Evolutionary conservation across 2,113 vertebrate genomes (phyloP).

Genomic region (Carassius gibelio): DNA sequence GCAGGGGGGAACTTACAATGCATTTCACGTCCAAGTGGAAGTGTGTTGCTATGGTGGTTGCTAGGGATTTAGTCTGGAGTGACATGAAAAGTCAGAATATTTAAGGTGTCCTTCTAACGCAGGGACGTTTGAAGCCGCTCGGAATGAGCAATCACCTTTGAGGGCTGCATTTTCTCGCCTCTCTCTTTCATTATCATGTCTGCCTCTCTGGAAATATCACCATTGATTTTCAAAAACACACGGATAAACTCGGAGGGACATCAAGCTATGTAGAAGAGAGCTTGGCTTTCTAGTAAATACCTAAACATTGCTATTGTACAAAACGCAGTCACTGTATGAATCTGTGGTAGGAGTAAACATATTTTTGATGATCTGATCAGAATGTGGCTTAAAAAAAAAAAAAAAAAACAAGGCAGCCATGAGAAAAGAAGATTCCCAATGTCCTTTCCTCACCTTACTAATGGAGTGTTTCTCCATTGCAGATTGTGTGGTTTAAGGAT

Average conservation of each 20-base stretch:
- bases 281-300: background rate
- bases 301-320: background rate
- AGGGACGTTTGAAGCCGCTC: conserved; percentile 67
- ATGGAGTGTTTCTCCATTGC: conserved; percentile 24
- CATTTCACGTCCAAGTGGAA: conserved; percentile 76
- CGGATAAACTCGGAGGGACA: conserved; percentile 47
- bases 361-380: conserved; percentile 1
- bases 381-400: background rate
- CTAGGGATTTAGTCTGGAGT: conserved; percentile 80
- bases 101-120: conserved; percentile 80
- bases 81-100: conserved; percentile 80
- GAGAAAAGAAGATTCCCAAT: conserved; percentile 25
- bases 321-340: background rate
- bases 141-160: conserved; percentile 70
- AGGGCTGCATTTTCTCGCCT: conserved; percentile 51
- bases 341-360: conserved; percentile 2
- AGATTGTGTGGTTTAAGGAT: conserved; percentile 51
- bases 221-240: conserved; percentile 67
- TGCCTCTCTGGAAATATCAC: conserved; percentile 64
- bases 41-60: conserved; percentile 83
- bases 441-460: conserved; percentile 32
- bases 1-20: conserved; percentile 74
- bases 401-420: background rate
- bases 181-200: conserved; percentile 63
- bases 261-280: conserved; percentile 33